Evolutionary conservation across 2,113 vertebrate species (phyloP), one percentile per base, ranked within the genome.

Genomic region (Perognathus longimembris): DNA sequence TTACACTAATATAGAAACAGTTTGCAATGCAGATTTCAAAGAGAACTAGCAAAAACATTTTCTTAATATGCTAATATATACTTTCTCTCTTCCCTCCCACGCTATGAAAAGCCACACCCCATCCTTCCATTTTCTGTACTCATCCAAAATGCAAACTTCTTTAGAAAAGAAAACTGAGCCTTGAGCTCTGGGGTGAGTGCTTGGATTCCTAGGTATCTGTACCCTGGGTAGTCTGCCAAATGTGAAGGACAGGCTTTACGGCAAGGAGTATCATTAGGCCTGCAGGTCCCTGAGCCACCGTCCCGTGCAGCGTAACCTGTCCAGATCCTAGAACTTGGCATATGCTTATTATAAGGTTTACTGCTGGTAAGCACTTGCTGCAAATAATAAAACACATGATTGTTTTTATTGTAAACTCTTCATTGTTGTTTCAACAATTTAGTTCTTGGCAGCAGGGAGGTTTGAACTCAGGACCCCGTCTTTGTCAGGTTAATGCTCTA

Each of bases 1-100:
- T 85, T 75, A 85, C 3, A 40, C 71, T 87, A 75, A 96, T 92
- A 95, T 96, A 95, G 85, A 86, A 89, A 36, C 79, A 34, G 89
- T 95, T 94, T 95, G 89, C 90, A 94, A 91, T 94, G 80, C 90
- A 96, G 80, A 96, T 96, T 94, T 90, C 36, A 74, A 38, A 92
- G 79, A 59, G 24, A 90, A 85, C 71, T 57, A 71, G 88, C 66
- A 81, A 79, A 54, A 87, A 86, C 82, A 92, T 91, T 94, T 92
- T 94, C 79, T 95, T 92, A 89, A 78, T 71, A 79, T 89, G 90
- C 67, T 90, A 89, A 88, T 91, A 66, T 42, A 94, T 94, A 40
- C 54, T 92, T 95, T 85, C 59, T n/a, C n/a, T 87, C 71, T 87
- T 82, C 59, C 45, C 30, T 86, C 90, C 66, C 61, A 95, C 92